Evolutionary conservation across 2,797 vertebrate species (phyloP), one percentile per base, ranked within the genome.

Genomic region (Ambastaia sidthimunki): DNA sequence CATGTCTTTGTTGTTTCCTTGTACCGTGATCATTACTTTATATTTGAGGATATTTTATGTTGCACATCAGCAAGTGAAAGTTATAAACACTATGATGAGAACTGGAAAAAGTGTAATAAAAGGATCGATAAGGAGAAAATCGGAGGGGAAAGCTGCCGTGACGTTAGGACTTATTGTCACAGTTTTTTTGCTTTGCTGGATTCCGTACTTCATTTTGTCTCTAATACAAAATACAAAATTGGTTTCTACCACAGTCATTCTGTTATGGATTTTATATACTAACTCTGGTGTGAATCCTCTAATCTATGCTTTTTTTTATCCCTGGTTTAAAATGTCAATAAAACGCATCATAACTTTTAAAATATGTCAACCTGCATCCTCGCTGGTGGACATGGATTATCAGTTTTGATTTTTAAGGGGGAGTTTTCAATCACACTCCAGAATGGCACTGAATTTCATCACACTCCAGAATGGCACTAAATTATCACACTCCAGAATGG

Each of bases 221-320:
- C 3, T 63, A 63, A n/a, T 7, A 63, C 16, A 34, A 37, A n/a
- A 63, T 0, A 10, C 7, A n/a, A 1, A 18, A 63, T n/a, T 63
- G 28, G 21, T 16, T 44, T 59, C 55, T 9, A 25, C 37, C 5
- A 25, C 23, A 47, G 4, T 10, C 5, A 0, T 74, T 74, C 23
- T 74, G 7, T 13, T 47, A n/a, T 74, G 37, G 37, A n/a, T 62
- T 13, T 1, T 60, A 4, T 44, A 59, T 48, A 7, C 28, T 1
- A 74, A 47, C 16, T 74, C 55, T 7, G 15, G 37, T 62, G 7
- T 74, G 3, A 74, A 74, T 65, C 73, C 73, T 74, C 12, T 74
- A 0, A 19, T 74, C 5, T 74, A 74, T 63, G 72, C 72, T 74
- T 63, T 74, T 4, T 74, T 74, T 47, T 74, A 74, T 47, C 18